phyloP scores from a whole-genome alignment of 1,140 invertebrate genomes.

The Anoplolepis gracilipes region DNA sequence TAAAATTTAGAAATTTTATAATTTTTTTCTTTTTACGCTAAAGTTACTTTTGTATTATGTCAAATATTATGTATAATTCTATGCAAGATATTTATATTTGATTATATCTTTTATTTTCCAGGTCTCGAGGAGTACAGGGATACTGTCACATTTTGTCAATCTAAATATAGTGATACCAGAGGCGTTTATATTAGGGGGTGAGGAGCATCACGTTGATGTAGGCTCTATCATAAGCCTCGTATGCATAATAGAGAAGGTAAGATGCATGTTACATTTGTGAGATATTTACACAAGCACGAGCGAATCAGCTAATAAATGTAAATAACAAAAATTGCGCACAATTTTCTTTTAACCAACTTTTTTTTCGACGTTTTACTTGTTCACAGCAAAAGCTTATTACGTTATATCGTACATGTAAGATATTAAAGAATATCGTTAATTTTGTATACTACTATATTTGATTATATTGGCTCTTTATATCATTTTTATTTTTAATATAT shows the following conservation, averaged over 20 bases:
- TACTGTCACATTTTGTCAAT: conserved; percentile 95
- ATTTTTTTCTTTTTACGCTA: background rate
- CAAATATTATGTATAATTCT: background rate
- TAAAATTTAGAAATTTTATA: background rate
- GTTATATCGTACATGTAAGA: background rate
- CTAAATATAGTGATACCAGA: conserved; percentile 95
- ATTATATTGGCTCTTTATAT: background rate
- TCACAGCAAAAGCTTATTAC: background rate
- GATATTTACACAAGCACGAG: background rate
- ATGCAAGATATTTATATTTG: background rate
- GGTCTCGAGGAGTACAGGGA: conserved; percentile 94
- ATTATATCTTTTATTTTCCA: conserved; percentile 83
- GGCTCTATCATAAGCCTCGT: conserved; percentile 96
- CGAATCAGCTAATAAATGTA: conserved; percentile 37
- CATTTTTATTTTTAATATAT: conserved; percentile 36
- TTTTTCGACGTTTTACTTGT: background rate
- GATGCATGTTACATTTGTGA: conserved; percentile 55
- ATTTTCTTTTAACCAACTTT: conserved; percentile 11
- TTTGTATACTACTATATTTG: background rate
- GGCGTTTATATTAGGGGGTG: conserved; percentile 94
- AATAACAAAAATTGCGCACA: conserved; percentile 41
- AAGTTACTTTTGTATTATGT: background rate
- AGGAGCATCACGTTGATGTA: conserved; percentile 95
- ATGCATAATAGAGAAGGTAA: conserved; percentile 97
- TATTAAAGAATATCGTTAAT: conserved; percentile 60